These are phyloP conservation scores for Microplitis deprimator DNA, from an alignment of 2,888 invertebrate genomes.

Conservation along the genomic window DNA sequence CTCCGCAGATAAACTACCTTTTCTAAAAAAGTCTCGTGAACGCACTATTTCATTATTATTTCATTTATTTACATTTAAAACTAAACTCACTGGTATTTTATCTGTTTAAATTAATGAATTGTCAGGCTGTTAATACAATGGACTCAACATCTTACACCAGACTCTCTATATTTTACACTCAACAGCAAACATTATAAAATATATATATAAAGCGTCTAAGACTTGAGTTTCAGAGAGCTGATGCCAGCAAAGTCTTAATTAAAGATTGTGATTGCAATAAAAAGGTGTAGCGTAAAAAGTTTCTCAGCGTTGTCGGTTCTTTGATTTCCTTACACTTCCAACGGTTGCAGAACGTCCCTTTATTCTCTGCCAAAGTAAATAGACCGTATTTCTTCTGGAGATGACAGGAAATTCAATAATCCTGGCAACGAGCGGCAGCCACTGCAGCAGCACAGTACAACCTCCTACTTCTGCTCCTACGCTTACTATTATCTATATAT, in stretches of 20 bases:
- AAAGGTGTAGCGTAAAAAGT: conserved; percentile 18
- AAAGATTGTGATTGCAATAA: conserved; percentile 12
- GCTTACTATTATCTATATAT: not conserved
- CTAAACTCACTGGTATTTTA: too few species aligned
- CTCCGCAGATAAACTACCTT: conserved; percentile 16
- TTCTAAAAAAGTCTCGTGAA: not conserved
- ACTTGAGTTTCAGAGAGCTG: not conserved
- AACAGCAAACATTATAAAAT: too few species aligned
- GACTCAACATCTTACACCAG: too few species aligned
- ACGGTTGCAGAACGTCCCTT: conserved; percentile 19
- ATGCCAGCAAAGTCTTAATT: conserved; percentile 10
- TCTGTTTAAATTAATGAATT: too few species aligned
- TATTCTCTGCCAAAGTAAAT: conserved; percentile 58
- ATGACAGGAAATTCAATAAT: conserved; percentile 70
- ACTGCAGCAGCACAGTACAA: conserved; percentile 24
- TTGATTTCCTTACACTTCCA: conserved; percentile 40
- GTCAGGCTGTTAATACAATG: too few species aligned
- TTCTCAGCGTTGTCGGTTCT: conserved; percentile 20
- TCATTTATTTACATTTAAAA: not conserved
- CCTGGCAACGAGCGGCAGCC: conserved; percentile 57
- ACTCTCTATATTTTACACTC: too few species aligned
- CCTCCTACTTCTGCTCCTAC: not conserved
- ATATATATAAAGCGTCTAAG: too few species aligned
- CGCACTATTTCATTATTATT: conserved; percentile 13
- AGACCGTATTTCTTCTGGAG: conserved; percentile 69